Conservation (phyloP, 2,113 vertebrate genomes). For the Lathamus discolor region DNA sequence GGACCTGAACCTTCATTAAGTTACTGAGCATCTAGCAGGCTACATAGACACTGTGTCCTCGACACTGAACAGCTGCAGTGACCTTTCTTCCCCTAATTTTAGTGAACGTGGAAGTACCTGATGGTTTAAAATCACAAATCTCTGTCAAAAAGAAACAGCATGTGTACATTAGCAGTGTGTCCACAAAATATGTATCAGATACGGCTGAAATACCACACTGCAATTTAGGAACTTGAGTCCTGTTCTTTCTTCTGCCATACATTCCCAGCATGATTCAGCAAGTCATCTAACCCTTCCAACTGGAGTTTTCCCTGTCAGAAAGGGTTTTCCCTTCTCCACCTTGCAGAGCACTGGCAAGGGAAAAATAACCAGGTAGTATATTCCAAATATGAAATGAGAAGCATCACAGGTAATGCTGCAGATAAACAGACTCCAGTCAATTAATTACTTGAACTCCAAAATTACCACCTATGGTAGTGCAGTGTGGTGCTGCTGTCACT, state of each 20-base stretch:
- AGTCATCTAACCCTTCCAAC: neutral
- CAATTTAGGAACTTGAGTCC: neutral
- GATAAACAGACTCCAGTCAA: neutral
- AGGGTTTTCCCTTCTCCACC: neutral
- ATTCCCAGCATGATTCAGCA: neutral
- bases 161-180: neutral
- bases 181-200: neutral
- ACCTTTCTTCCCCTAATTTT: neutral
- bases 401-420: neutral
- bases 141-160: neutral
- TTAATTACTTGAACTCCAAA: neutral
- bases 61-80: neutral
- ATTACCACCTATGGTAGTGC: neutral
- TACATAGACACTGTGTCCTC: accelerated
- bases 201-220: neutral
- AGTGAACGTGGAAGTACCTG: neutral
- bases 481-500: neutral
- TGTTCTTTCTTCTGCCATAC: neutral
- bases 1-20: neutral
- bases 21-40: neutral
- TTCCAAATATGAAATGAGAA: neutral
- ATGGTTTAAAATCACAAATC: neutral
- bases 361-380: neutral
- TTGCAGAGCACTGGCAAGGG: neutral
- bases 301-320: neutral